Evolutionary conservation across 1,140 invertebrate species (phyloP).

Genomic region (Danaus plexippus): DNA sequence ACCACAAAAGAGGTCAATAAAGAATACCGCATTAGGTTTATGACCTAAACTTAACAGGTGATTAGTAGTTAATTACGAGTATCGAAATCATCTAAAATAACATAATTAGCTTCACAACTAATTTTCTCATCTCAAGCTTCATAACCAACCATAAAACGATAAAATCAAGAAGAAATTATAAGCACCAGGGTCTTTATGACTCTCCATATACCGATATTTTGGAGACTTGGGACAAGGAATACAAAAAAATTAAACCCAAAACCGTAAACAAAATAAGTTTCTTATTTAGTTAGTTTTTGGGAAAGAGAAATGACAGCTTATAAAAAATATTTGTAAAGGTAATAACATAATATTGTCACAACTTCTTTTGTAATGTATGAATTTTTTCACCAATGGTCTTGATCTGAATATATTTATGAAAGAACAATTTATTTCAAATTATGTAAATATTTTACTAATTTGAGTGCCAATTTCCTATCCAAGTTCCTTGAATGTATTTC

Average conservation of each 20-base stretch:
- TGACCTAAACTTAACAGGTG: slow-evolving; percentile 33
- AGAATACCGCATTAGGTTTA: slow-evolving; percentile 20
- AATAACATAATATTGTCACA: slow-evolving; percentile 54
- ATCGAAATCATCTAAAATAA: slow-evolving; percentile 28
- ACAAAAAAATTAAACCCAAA: no score
- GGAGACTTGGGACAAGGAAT: no score
- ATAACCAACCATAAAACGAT: slow-evolving; percentile 54
- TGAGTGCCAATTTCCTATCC: no score
- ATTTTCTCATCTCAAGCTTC: slow-evolving; percentile 25
- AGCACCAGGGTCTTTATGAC: slow-evolving; percentile 46
- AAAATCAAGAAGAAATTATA: slow-evolving; percentile 58
- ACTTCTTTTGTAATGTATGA: slow-evolving; percentile 43
- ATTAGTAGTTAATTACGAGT: slow-evolving; percentile 40
- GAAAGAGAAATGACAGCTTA: slow-evolving; percentile 52
- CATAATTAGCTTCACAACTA: slow-evolving; percentile 29
- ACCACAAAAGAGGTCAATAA: slow-evolving; percentile 13
- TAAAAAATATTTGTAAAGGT: slow-evolving; percentile 40
- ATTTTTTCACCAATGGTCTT: slow-evolving; percentile 41
- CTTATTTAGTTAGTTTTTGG: slow-evolving; percentile 41
- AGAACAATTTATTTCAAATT: no score
- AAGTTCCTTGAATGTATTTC: no score
- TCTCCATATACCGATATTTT: slow-evolving; percentile 59
- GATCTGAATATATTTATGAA: slow-evolving; percentile 16
- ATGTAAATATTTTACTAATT: no score
- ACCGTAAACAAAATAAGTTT: slow-evolving; percentile 27